Base-by-base conservation (phyloP, 2,113 vertebrate genomes). In the Ictidomys tridecemlineatus region DNA sequence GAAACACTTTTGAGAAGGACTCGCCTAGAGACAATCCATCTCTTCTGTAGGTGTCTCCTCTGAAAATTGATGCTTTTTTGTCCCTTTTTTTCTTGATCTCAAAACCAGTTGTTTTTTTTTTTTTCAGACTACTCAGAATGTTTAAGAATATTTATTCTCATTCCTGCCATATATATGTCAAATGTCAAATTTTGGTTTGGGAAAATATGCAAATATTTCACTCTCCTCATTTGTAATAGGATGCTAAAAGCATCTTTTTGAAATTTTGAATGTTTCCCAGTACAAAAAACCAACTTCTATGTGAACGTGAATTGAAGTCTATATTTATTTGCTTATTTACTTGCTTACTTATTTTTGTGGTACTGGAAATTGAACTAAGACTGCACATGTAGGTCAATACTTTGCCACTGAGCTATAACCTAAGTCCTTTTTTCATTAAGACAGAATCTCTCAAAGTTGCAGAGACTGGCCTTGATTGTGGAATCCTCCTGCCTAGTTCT, bases 211-310 rank as follows among this genome's bases (percentile, higher is more conserved):
- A 80, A 39, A 37, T 1, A 8, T 5, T 76, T 22, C 30, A 1
- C 4, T 80, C 37, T 51, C 13, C 18, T 85, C 1, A 37, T 20
- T 74, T 28, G 34, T 10, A 17, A 56, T 0, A 26, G 11, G 5
- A 69, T 0, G 11, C 8, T 70, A 18, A 14, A 45, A 37, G 0
- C 18, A 51, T 12, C 58, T 72, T 48, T 0, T 80, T 4, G 65
- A 45, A 17, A 56, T 53, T 72, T 79, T 85, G 17, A 91, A 45
- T 79, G 11, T 22, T 80, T 76, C 37, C 61, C 51, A 53, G 20
- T 51, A 11, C 0, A 88, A 39, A 22, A 92, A 39, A 74, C 12
- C 7, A 95, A 34, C 45, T 6, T 85, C 18, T 1, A 76, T 65
- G 39, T 67, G 3, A 8, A 80, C 63, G 0, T 94, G 72, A 88